A percentile compares a stretch with the other conserved stretches of the same genome.
Evolutionary conservation across 2,888 invertebrate genomes (phyloP).

Genomic region (Standfussiana lucernea): DNA sequence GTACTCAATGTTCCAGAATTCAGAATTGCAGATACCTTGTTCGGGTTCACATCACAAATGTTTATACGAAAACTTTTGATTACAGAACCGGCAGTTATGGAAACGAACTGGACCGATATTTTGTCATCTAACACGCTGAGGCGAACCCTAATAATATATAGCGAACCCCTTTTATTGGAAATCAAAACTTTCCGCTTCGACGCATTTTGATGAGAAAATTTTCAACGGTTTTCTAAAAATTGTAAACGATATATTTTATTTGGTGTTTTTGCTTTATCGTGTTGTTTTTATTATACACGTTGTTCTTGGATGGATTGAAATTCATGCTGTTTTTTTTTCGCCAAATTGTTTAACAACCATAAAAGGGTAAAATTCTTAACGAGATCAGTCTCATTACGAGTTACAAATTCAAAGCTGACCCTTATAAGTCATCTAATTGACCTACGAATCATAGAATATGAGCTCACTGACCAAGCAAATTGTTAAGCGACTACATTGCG

Average conservation of each 20-base stretch:
- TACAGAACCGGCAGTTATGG: constrained; percentile 67
- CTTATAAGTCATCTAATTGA: background rate
- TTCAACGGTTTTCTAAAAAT: constrained; percentile 50
- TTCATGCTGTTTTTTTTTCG: constrained; percentile 31
- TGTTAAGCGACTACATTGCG: background rate
- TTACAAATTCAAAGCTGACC: background rate
- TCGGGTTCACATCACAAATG: constrained; percentile 56
- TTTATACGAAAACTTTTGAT: constrained; percentile 75
- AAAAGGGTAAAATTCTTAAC: background rate
- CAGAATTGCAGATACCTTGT: constrained; percentile 59
- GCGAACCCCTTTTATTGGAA: constrained; percentile 68
- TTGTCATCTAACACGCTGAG: constrained; percentile 66
- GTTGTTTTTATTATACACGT: constrained; percentile 46
- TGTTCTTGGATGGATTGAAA: constrained; percentile 51
- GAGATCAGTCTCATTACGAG: background rate
- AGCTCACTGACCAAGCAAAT: background rate
- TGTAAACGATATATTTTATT: constrained; percentile 52
- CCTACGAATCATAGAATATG: background rate
- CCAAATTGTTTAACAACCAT: background rate
- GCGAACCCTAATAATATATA: constrained; percentile 66
- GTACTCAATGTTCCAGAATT: constrained; percentile 21
- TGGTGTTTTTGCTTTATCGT: constrained; percentile 34
- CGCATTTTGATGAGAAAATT: constrained; percentile 64
- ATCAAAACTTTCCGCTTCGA: constrained; percentile 65
- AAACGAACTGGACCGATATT: constrained; percentile 72